Evolutionary conservation across 1,140 invertebrate species (phyloP).

Genomic region (Heliconius congener): DNA sequence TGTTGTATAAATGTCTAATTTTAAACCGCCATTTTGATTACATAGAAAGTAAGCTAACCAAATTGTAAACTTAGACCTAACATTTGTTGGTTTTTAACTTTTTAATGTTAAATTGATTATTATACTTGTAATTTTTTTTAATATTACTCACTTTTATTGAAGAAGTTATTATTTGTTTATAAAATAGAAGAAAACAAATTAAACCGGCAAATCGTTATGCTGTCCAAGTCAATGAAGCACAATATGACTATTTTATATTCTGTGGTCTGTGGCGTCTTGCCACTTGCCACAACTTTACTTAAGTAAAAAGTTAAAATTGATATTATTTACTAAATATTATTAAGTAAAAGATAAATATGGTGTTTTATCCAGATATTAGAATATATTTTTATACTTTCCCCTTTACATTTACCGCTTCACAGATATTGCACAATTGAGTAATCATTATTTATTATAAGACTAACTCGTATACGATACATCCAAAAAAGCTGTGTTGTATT

Average conservation of each 20-base stretch:
- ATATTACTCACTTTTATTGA: not conserved
- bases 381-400: no score
- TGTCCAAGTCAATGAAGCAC: slow-evolving; percentile 1
- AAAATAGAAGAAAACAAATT: slow-evolving; percentile 7
- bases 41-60: slow-evolving; percentile 24
- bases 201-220: slow-evolving; percentile 23
- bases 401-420: no score
- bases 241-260: not conserved
- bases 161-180: not conserved
- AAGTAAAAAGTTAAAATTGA: not conserved
- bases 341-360: not conserved
- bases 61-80: slow-evolving; percentile 10
- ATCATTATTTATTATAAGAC: no score
- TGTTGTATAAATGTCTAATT: slow-evolving; percentile 25
- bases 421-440: no score
- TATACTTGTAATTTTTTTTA: not conserved
- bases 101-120: not conserved
- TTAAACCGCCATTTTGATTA: slow-evolving; percentile 60
- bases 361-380: no score
- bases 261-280: not conserved
- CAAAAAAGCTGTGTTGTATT: no score
- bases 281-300: not conserved
- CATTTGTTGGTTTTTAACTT: not conserved
- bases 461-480: no score
- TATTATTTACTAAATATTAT: not conserved